These are phyloP conservation scores for Pangasianodon hypophthalmus DNA, from an alignment of 2,113 vertebrate species.

Conservation along the genomic window DNA sequence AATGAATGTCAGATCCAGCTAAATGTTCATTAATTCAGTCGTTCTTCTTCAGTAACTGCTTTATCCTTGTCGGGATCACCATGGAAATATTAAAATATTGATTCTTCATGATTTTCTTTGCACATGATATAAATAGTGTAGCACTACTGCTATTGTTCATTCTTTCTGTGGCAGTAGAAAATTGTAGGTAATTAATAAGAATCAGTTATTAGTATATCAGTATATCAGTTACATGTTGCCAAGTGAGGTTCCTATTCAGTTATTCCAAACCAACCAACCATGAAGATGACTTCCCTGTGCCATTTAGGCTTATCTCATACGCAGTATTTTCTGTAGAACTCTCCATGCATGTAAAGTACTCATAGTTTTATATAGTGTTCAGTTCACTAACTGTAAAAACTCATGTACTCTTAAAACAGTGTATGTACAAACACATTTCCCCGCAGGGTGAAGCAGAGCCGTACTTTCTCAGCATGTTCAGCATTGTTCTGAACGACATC, in stretches of 20 bases:
- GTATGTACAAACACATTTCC: slow-evolving; percentile 16
- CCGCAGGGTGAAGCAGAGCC: slow-evolving; percentile 78
- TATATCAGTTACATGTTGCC: too few relatives aligned
- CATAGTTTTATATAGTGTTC: not conserved
- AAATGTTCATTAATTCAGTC: not conserved
- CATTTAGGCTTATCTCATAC: not conserved
- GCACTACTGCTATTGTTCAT: too few relatives aligned
- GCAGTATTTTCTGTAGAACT: not conserved
- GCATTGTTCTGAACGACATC: slow-evolving; percentile 75
- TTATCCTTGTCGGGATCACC: not conserved
- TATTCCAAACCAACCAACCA: not conserved
- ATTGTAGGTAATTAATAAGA: too few relatives aligned
- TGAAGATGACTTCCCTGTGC: not conserved
- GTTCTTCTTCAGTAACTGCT: too few relatives aligned
- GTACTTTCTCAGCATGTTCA: slow-evolving; percentile 72
- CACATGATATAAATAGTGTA: too few relatives aligned
- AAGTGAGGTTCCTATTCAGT: too few relatives aligned
- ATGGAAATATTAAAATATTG: not conserved
- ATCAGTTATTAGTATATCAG: too few relatives aligned
- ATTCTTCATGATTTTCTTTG: not conserved
- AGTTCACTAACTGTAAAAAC: not conserved
- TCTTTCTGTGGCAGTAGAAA: too few relatives aligned
- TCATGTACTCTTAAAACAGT: too few relatives aligned
- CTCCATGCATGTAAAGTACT: not conserved
- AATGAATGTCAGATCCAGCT: not conserved